Evolutionary conservation across 2,888 invertebrate species (phyloP), one percentile per base, ranked within the genome.

Genomic region (Artemia sinica): DNA sequence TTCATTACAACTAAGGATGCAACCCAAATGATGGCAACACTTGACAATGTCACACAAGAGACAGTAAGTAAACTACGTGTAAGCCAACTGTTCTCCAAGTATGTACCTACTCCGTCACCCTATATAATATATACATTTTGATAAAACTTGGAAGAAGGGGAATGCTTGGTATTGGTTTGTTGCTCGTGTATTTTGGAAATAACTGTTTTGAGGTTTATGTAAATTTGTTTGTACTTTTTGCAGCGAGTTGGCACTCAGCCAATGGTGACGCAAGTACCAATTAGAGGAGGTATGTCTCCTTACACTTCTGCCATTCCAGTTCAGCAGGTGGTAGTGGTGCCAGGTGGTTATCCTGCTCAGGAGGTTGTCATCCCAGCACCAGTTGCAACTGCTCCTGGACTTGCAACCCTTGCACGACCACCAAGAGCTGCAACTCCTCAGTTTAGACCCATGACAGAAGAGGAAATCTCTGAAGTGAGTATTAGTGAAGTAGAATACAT

Each of bases 381-480:
- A 18, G 68, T 50, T 14, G 67, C 66, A 68, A 65, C 67, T 50
- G 70, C 50, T 48, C 69, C 69, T 4, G 69, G 50, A 4, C 41
- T 18, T 10, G 67, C 14, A 8, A 18, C 51, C 13, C 41, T 51
- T 12, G 50, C 67, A n/a, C 67, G 51, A 14, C 67, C 51, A 13
- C 69, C 69, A 9, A 50, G 50, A 13, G 49, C 65, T 13, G 50
- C 70, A 11, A 41, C 52, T 12, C 70, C 69, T 9, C 50, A 58
- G 66, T n/a, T 66, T n/a, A 49, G 49, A 12, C 28, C 68, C 11
- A 50, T 70, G 50, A 70, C 65, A 11, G 70, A 70, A 9, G 70
- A 65, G 48, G 70, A 70, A 51, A 50, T 70, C n/a, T 70, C 14
- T 13, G 69, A 70, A 70, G 70, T 70, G 48, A 50, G 14, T 68